These are phyloP conservation scores for Hystrix cristata DNA, from an alignment of 2,113 vertebrate genomes.

Conservation along the genomic window DNA sequence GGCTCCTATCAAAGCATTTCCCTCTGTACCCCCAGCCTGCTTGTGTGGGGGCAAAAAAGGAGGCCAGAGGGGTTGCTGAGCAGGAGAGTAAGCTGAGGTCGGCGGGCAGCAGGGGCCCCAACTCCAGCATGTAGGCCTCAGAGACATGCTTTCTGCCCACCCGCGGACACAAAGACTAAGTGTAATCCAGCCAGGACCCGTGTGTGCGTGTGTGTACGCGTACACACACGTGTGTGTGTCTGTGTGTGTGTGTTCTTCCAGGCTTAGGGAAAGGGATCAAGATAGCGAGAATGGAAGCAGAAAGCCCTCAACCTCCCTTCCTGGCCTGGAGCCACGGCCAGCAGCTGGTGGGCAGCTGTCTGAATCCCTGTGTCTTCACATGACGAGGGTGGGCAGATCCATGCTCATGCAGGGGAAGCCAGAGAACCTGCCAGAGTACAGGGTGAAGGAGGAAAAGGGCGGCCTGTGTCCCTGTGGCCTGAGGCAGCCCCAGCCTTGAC, in stretches of 20 bases:
- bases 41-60: neutral
- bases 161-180: neutral
- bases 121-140: neutral
- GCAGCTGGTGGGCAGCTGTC: conserved; percentile 14
- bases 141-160: neutral
- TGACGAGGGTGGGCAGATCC: neutral
- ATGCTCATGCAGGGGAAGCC: neutral
- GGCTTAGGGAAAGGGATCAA: neutral
- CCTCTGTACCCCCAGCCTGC: neutral
- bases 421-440: neutral
- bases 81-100: neutral
- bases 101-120: neutral
- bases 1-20: neutral
- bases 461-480: neutral
- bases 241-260: neutral
- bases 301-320: neutral
- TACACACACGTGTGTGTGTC: no score
- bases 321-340: neutral
- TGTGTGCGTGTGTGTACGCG: fast-evolving
- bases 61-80: neutral
- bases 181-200: neutral
- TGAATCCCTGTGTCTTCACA: neutral
- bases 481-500: conserved; percentile 24
- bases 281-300: neutral
- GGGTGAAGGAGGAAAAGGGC: conserved; percentile 13